Evolutionary conservation across 2,888 invertebrate genomes (phyloP), one percentile per base, ranked within the genome.

Genomic region (Thereva unica): DNA sequence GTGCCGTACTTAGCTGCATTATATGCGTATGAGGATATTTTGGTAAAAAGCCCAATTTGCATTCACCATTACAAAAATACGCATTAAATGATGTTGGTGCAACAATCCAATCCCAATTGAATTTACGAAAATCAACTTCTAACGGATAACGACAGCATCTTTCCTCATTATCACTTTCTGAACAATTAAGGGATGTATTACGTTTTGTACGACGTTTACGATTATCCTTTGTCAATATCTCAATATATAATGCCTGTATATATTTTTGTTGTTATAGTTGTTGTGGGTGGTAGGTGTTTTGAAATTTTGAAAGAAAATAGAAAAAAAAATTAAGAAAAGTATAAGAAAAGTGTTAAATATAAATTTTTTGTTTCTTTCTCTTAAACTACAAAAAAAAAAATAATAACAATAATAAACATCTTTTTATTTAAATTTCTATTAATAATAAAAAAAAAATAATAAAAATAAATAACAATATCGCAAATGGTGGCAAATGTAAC

Each of bases 91-190:
- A 86, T 75, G 93, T 94, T 0, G 98, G 98, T 0, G 96, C 96
- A 68, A 98, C 94, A 75, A 98, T 93, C 90, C 96, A 98, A 78
- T 97, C 94, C 95, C 97, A 97, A 37, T 96, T 96, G 77, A 97
- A 95, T 59, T 76, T 77, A 23, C 77, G 76, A 79, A 98, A 98
- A 83, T 97, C 94, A 10, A 98, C 94, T 9, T 89, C 89, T 50
- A 97, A 84, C 0, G 96, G 95, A 81, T 95, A 96, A 4, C 97
- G 89, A 78, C 98, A 98, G 82, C 98, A 98, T 53, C 93, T 86
- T 38, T 88, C 86, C 76, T 95, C 93, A 72, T 89, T 76, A 65
- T 79, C 80, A 64, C 74, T 77, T 74, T 93, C 93, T 66, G 90
- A 89, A 82, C 96, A 96, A 78, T 91, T 91, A 76, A 94, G 85